Conservation (phyloP, 2,113 vertebrate species). For the Tapirus terrestris region DNA sequence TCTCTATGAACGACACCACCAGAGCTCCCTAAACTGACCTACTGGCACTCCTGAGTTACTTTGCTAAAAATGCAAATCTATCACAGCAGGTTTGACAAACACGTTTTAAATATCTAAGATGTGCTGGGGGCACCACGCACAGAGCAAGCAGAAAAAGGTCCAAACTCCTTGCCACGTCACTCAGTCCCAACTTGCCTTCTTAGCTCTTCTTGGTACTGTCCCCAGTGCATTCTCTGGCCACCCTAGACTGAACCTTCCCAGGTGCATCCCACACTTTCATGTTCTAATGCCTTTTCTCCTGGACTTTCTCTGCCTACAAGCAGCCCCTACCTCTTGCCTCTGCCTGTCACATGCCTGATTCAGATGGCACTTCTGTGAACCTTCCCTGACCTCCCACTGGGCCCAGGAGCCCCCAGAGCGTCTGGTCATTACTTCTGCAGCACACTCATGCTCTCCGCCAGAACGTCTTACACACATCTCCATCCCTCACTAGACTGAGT, state of each 20-base stretch:
- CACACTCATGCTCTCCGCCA: background rate
- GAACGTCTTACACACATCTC: background rate
- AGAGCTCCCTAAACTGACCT: background rate
- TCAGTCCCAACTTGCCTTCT: background rate
- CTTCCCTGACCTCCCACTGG: background rate
- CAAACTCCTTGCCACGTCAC: background rate
- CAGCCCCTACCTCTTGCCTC: background rate
- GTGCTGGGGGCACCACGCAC: background rate
- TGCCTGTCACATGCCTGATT: background rate
- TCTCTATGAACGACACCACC: background rate
- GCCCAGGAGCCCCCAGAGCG: background rate
- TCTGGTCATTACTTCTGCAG: background rate
- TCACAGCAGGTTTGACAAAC: background rate
- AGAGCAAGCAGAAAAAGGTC: background rate
- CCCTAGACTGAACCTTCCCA: background rate
- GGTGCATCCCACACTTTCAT: background rate
- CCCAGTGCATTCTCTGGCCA: background rate
- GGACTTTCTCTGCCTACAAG: background rate
- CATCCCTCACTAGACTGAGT: background rate
- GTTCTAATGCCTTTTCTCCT: background rate
- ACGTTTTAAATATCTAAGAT: background rate
- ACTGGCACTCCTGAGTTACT: rapidly evolving
- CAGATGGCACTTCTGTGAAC: background rate
- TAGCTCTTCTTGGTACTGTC: background rate
- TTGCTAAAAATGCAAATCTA: background rate